Evolutionary conservation across 2,797 vertebrate species (phyloP).

Genomic region (Anableps anableps): DNA sequence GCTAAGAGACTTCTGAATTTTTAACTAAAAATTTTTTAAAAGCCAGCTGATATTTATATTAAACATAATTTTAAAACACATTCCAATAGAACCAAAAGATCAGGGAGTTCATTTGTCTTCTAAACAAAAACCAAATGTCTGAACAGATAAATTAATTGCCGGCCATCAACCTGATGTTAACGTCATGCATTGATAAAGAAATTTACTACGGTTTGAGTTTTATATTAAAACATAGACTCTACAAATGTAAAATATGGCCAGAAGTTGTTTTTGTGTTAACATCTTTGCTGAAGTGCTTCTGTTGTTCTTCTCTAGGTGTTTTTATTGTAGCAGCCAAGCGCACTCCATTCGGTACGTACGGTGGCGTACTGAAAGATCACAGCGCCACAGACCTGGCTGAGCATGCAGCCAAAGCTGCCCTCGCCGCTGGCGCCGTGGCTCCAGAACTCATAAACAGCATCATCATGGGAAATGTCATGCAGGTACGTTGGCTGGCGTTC

Average conservation of each 20-base stretch:
- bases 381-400: conserved; percentile 90
- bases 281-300: conserved; percentile 10
- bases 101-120: background rate
- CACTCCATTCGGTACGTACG: conserved; percentile 93
- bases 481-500: conserved; percentile 77
- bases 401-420: conserved; percentile 88
- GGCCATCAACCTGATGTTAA: background rate
- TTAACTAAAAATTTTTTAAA: too few species aligned
- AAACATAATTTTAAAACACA: background rate
- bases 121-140: background rate
- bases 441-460: conserved; percentile 92
- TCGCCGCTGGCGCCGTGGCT: conserved; percentile 87
- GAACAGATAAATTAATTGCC: background rate
- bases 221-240: too few species aligned
- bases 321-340: conserved; percentile 96
- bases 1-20: background rate
- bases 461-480: conserved; percentile 91
- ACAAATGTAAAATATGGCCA: too few species aligned
- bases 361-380: conserved; percentile 91
- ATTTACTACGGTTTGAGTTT: too few species aligned
- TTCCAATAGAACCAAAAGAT: background rate
- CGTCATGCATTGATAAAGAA: background rate
- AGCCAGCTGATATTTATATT: background rate
- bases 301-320: conserved; percentile 81
- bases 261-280: background rate